Base-by-base conservation (phyloP, 2,797 vertebrate species). In the Selene dorsalis region DNA sequence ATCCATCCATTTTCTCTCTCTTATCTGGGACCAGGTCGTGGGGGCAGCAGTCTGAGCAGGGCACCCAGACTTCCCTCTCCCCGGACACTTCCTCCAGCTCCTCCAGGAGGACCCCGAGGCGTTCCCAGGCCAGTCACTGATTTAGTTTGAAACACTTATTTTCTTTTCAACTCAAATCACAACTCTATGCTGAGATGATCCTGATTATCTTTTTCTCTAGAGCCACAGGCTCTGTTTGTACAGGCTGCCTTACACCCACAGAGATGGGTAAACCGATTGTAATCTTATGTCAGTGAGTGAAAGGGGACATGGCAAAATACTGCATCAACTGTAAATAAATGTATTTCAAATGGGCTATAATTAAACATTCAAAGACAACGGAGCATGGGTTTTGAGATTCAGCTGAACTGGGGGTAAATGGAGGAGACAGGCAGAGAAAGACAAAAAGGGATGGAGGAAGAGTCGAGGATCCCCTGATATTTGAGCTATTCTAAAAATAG, bases 401-500 rank as follows among this genome's bases (percentile, higher is more conserved):
- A 64, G 26, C 38, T 28, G n/a, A 75, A 83, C 45, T 8, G 24
- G 47, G 48, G 79, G 62, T 74, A 73, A 76, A 80, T 20, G 69
- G 45, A 81, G 75, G 57, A 80, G 75, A 70, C 78, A 56, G 69
- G 77, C 65, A 58, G 28, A 76, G 70, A 85, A 66, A 82, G 77
- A 64, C 73, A 78, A 64, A 70, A 57, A 62, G 64, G 66, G 83
- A 81, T 41, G 63, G 64, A 83, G 57, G 82, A 41, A 77, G 79
- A 82, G 62, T 26, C 39, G 66, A 77, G 72, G 80, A 84, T 86
- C 89, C 80, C 88, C 78, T 78, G 86, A 80, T 85, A 77, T 80
- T 82, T 84, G 60, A 80, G 50, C 68, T n/a, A 8, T 9, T 63
- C 84, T 88, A 92, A 92, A 92, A 92, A 93, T 89, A 90, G 78